These are phyloP conservation scores for Eurytoma californica DNA, from an alignment of 2,888 invertebrate species.

Conservation along the genomic window DNA sequence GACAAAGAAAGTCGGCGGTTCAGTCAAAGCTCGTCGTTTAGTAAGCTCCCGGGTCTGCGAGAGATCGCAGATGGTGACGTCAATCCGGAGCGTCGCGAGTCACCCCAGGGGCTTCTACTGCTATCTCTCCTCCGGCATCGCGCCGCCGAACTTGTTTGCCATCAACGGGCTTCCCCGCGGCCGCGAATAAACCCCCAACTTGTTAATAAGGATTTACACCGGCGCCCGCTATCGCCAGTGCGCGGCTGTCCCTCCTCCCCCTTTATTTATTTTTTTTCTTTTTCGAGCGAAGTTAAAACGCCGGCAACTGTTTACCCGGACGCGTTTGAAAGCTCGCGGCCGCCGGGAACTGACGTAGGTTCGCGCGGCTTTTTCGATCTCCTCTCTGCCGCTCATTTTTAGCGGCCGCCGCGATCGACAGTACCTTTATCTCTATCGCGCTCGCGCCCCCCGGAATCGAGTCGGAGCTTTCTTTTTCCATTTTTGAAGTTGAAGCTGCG, in stretches of 20 bases:
- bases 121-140: conserved; percentile 4
- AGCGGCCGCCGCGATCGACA: too few relatives aligned
- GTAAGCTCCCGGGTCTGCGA: not conserved
- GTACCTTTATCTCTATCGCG: too few relatives aligned
- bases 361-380: too few relatives aligned
- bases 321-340: too few relatives aligned
- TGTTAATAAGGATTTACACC: conserved; percentile 45
- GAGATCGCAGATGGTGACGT: conserved; percentile 21
- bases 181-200: conserved; percentile 9
- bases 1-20: not conserved
- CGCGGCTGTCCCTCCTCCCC: not conserved
- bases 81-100: not conserved
- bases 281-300: not conserved
- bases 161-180: not conserved
- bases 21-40: not conserved
- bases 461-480: too few relatives aligned
- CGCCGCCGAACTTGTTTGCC: conserved; percentile 26
- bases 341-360: too few relatives aligned
- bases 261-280: not conserved
- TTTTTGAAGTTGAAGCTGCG: too few relatives aligned
- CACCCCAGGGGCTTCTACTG: not conserved
- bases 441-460: too few relatives aligned
- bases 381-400: too few relatives aligned
- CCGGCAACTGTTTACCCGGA: too few relatives aligned
- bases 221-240: not conserved